Percentiles rank a stretch among this genome's conserved stretches.
phyloP scores from a whole-genome alignment of 1,140 invertebrate genomes.

The Drosophila funebris region DNA sequence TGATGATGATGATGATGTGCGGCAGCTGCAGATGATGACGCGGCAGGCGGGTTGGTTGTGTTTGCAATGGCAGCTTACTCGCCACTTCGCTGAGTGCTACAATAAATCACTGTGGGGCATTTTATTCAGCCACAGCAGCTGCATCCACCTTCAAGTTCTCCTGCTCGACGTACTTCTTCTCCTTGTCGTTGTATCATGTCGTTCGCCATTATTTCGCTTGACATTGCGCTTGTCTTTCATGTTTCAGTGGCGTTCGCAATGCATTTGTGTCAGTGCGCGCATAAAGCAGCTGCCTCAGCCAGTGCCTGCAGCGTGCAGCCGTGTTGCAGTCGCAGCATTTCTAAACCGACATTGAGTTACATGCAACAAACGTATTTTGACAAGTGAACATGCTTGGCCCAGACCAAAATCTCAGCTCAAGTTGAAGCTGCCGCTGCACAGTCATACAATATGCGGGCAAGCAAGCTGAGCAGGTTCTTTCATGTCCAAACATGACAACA shows the following conservation, averaged over 20 bases:
- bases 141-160: slow-evolving; percentile 21
- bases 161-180: not conserved
- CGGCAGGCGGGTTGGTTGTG: slow-evolving; percentile 35
- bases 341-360: slow-evolving; percentile 78
- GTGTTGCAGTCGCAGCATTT: slow-evolving; percentile 23
- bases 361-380: slow-evolving; percentile 79
- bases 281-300: slow-evolving; percentile 66
- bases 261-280: slow-evolving; percentile 73
- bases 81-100: slow-evolving; percentile 59
- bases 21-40: slow-evolving; percentile 32
- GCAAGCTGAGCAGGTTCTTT: slow-evolving; percentile 56
- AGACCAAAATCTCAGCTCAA: slow-evolving; percentile 29
- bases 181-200: slow-evolving; percentile 53
- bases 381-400: slow-evolving; percentile 71
- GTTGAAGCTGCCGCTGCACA: not conserved
- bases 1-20: slow-evolving; percentile 6
- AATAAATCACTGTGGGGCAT: slow-evolving; percentile 76
- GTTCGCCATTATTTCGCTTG: slow-evolving; percentile 74
- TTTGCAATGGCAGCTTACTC: slow-evolving; percentile 35
- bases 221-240: slow-evolving; percentile 76
- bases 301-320: slow-evolving; percentile 16
- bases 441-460: slow-evolving; percentile 8
- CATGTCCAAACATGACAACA: slow-evolving; percentile 75
- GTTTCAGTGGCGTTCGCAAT: slow-evolving; percentile 58
- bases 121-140: slow-evolving; percentile 50